Evolutionary conservation across 1,140 invertebrate species (phyloP).

Genomic region (Bombus consobrinus): DNA sequence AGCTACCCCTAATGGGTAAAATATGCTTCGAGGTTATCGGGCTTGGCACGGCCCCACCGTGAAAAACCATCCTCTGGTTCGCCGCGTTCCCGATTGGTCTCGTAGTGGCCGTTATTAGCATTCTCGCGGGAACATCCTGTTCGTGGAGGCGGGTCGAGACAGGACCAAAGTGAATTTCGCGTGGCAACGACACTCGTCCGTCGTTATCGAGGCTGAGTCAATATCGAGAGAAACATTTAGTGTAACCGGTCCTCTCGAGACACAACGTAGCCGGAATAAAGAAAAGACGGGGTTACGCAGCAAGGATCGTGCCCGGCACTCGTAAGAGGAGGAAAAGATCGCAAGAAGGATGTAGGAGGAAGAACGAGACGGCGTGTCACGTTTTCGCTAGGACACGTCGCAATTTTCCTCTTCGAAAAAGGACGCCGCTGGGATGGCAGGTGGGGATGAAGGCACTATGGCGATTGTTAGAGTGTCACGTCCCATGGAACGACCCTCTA

Average conservation of each 20-base stretch:
- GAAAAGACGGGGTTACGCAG: constrained; percentile 40
- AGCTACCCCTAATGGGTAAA: constrained; percentile 32
- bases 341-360: neutral
- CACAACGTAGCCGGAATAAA: constrained; percentile 44
- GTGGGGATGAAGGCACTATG: constrained; percentile 1
- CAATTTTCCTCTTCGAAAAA: constrained; percentile 68
- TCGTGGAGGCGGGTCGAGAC: neutral
- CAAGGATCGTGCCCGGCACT: constrained; percentile 36
- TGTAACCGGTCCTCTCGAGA: constrained; percentile 43
- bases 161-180: constrained; percentile 6
- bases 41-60: neutral
- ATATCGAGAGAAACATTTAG: constrained; percentile 49
- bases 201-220: constrained; percentile 45
- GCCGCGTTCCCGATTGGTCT: constrained; percentile 7
- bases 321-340: neutral
- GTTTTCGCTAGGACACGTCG: constrained; percentile 61
- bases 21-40: constrained; percentile 41
- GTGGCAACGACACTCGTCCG: constrained; percentile 19
- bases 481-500: constrained; percentile 57
- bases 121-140: neutral
- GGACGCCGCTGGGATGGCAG: constrained; percentile 22
- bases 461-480: constrained; percentile 64
- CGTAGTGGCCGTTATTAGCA: constrained; percentile 5
- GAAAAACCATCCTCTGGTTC: constrained; percentile 1
- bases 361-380: constrained; percentile 46